These are phyloP conservation scores for Nerophis ophidion DNA, from an alignment of 2,113 vertebrate genomes.

Conservation along the genomic window DNA sequence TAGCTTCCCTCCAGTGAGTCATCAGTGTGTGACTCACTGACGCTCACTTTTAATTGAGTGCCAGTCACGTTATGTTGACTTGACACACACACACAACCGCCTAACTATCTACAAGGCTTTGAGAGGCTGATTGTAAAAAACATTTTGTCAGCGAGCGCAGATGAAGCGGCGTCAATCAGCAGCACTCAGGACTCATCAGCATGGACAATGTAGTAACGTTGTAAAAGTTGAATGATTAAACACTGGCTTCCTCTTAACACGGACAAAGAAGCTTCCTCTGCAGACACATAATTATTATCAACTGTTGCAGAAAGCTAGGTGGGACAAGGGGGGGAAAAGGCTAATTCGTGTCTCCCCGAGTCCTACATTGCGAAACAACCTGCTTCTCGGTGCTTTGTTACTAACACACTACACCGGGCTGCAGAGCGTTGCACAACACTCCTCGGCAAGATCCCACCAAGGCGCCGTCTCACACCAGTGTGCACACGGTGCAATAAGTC, in stretches of 20 bases:
- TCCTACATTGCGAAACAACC: constrained; percentile 41
- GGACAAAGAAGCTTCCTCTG: constrained; percentile 18
- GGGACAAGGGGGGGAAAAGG: constrained; percentile 11
- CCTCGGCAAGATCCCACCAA: not conserved
- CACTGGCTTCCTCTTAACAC: constrained; percentile 11
- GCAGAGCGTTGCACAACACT: constrained; percentile 23
- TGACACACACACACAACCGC: constrained; percentile 24
- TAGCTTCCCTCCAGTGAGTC: constrained; percentile 70
- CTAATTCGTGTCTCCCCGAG: constrained; percentile 13
- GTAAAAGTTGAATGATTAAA: constrained; percentile 5
- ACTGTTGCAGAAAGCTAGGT: constrained; percentile 6
- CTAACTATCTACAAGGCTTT: constrained; percentile 28
- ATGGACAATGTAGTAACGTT: not conserved
- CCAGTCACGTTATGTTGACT: constrained; percentile 67
- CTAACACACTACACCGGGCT: constrained; percentile 22
- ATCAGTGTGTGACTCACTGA: constrained; percentile 72
- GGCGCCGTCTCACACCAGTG: constrained; percentile 6
- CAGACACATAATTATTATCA: constrained; percentile 21
- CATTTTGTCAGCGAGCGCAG: not conserved
- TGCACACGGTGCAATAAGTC: not conserved
- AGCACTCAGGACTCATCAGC: not conserved
- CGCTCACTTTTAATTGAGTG: constrained; percentile 69
- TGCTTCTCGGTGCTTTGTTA: constrained; percentile 20
- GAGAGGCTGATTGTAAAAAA: constrained; percentile 22
- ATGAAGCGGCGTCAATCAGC: not conserved